Base-by-base conservation (phyloP, 2,888 invertebrate genomes). In the Drosophila austrosaltans region DNA sequence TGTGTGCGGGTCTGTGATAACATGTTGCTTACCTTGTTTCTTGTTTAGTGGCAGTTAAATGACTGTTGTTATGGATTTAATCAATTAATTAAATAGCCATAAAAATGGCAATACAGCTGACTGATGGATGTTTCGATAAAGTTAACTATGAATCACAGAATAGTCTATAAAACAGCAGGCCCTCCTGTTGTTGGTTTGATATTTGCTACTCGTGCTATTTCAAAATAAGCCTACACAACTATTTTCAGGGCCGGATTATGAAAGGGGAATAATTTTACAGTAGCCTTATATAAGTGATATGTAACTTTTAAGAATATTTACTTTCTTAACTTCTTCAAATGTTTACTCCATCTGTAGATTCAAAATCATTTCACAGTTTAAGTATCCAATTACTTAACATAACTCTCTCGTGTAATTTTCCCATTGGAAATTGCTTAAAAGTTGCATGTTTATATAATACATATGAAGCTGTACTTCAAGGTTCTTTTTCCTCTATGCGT, bases 61-160 rank as follows among this genome's bases (percentile, higher is more conserved):
- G 54, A 7, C 30, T 54, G 54, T 58, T 63, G 62, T 58, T 48
- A 61, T 53, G 57, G 53, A 32, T 42, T 62, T 70, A 72, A 72
- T 72, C 73, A 32, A 73, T 65, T 65, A 72, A 62, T 73, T 73
- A 66, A 73, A 42, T 60, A 62, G 53, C 57, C 57, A 60, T 58
- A 66, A 69, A 69, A 61, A 69, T 61, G 61, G 70, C 69, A 71
- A 54, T 53, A 54, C 65, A 72, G 72, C 72, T 72, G 64, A 72
- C 65, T 48, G 48, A 48, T 48, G 48, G 25, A 48, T 48, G 5
- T 25, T 48, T 48, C 48, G 48, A 48, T 48, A 25, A 48, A 64
- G 59, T 58, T 66, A 44, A 42, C 44, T 61, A 57, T 72, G 72
- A 72, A 62, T 72, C 74, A 62, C 53, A 28, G 40, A 28, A 42